These are phyloP conservation scores for Dendrolimus houi DNA, from an alignment of 2,888 invertebrate species.

Conservation along the genomic window DNA sequence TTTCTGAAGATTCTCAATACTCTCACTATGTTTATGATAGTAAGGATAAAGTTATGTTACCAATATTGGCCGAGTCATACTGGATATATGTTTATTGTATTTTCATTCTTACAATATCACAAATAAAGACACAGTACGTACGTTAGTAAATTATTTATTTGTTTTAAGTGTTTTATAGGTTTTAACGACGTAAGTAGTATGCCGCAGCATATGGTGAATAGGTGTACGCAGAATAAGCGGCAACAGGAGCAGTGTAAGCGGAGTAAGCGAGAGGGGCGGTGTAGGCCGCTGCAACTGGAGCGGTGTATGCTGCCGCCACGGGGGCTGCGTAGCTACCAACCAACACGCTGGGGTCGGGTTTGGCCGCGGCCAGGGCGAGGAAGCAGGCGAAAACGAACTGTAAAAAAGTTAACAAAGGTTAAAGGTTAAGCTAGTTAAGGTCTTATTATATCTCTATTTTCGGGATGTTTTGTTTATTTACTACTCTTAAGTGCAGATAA, in stretches of 20 bases:
- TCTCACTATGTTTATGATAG: too few relatives aligned
- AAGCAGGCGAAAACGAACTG: constrained; percentile 51
- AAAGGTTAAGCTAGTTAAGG: too few relatives aligned
- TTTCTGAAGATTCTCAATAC: too few relatives aligned
- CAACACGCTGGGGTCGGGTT: constrained; percentile 30
- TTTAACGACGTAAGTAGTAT: constrained; percentile 29
- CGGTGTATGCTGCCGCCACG: constrained; percentile 30
- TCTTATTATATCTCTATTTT: too few relatives aligned
- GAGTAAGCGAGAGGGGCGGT: constrained; percentile 42
- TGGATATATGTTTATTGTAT: too few relatives aligned
- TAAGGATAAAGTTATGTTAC: too few relatives aligned
- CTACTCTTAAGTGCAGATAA: too few relatives aligned
- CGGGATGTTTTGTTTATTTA: too few relatives aligned
- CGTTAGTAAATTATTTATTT: too few relatives aligned
- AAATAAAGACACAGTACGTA: too few relatives aligned
- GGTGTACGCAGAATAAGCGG: constrained; percentile 33
- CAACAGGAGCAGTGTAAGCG: constrained; percentile 30
- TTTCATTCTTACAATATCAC: too few relatives aligned
- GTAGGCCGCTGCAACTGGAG: constrained; percentile 56
- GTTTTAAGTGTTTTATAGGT: neutral
- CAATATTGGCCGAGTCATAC: too few relatives aligned
- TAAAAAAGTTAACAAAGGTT: constrained; percentile 10
- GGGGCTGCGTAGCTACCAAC: constrained; percentile 30
- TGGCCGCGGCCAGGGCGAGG: constrained; percentile 30
- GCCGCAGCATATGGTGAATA: constrained; percentile 34